Base-by-base conservation (phyloP, 2,888 invertebrate species). In the Drosophila falleni region DNA sequence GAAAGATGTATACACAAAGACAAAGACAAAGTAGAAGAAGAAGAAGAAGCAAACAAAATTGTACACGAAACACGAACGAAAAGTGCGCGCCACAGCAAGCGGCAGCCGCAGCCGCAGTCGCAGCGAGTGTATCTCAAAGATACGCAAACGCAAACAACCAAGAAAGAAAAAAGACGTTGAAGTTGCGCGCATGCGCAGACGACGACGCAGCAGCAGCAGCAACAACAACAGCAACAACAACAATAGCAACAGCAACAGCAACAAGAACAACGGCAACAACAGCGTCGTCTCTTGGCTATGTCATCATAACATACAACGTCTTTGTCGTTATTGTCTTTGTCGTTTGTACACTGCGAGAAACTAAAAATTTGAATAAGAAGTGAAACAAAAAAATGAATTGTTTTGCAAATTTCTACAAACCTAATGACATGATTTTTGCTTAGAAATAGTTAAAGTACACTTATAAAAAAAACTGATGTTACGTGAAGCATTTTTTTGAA, bases 241-340 rank as follows among this genome's bases (percentile, higher is more conserved):
- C 23, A 23, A 3, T 2, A 3, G 23, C 77, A 55, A 47, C 53
- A 51, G 19, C 53, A 42, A 13, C 51, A 51, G 9, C 42, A 33
- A 35, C 50, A 31, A 6, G 33, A 42, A n/a, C 42, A 39, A 33
- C 64, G 31, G 11, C 50, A 35, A 3, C 44, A 51, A 29, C 50
- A 42, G 15, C 44, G 42, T 39, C 66, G 56, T 63, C 60, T 54
- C 62, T 53, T 33, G 46, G 44, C 58, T 82, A 87, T 81, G 85
- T 84, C 87, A 87, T 84, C 84, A 84, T 80, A 83, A 83, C 78
- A 82, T 42, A 70, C 65, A 68, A 74, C 62, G 53, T 39, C 63
- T 69, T 69, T 72, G 58, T 60, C 53, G 55, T 65, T 53, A 37
- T 59, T 49, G 65, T 53, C 55, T 61, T 47, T 58, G 63, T 69